Percentiles rank a stretch among this genome's conserved stretches.
These are phyloP conservation scores for Clarias pachynema DNA, from an alignment of 2,797 vertebrate species.

Conservation along the genomic window DNA sequence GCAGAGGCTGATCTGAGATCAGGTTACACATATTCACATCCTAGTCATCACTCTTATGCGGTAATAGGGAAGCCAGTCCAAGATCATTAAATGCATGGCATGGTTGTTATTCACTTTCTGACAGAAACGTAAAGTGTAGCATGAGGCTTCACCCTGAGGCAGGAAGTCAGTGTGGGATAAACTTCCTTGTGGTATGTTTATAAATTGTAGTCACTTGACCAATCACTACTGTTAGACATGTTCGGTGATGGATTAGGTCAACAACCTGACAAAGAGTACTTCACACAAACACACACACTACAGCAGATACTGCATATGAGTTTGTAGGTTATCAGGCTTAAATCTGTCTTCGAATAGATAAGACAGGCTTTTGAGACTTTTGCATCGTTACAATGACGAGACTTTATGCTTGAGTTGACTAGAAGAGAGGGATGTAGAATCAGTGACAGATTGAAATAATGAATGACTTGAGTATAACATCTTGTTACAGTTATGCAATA, in stretches of 20 bases:
- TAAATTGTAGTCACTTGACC: conserved; percentile 39
- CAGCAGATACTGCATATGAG: background rate
- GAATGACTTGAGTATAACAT: background rate
- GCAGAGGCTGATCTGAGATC: conserved; percentile 27
- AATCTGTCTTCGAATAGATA: conserved; percentile 3
- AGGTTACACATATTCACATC: conserved; percentile 34
- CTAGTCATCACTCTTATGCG: conserved; percentile 19
- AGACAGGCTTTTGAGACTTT: background rate
- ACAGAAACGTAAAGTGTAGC: conserved; percentile 36
- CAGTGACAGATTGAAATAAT: background rate
- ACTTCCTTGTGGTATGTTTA: conserved; percentile 47
- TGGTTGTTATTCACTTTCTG: conserved; percentile 39
- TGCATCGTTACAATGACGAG: background rate
- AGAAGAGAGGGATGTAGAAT: background rate
- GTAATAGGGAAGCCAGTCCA: conserved; percentile 29
- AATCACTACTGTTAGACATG: background rate
- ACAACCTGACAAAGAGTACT: background rate
- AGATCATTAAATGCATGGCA: conserved; percentile 26
- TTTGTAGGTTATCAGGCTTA: conserved; percentile 7
- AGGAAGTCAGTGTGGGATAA: conserved; percentile 23
- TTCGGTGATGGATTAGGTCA: conserved; percentile 39
- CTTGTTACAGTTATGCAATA: background rate
- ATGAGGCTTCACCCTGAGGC: conserved; percentile 30
- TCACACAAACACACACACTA: background rate
- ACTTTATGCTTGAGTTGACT: background rate